Base-by-base conservation (phyloP, 2,888 invertebrate species). In the Pandemis heparana region DNA sequence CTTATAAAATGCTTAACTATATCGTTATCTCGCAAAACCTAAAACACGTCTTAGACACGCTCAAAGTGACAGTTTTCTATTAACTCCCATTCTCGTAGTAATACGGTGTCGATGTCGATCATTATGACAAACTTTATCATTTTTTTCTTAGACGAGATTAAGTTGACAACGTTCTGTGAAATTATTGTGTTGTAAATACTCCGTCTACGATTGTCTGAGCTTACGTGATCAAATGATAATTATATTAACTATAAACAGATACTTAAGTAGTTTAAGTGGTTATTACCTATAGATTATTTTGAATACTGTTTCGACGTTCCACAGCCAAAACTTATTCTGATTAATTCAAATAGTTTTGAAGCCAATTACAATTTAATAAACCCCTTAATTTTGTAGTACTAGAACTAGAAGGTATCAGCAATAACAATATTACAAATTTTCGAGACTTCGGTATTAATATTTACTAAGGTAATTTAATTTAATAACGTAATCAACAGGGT, bases 361-460 rank as follows among this genome's bases (percentile, higher is more conserved):
- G 53, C 56, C 56, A 56, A 56, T 23, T 23, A 53, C 16, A 9
- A 18, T 56, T 56, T 53, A 53, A 53, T 53, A 53, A 56, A 23
- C 23, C 56, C 56, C 10, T 56, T 12, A 18, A 23, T 56, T 18
- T 56, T 56, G 23, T 32, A 56, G 56, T 56, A 23, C 23, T 56
- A 56, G 12, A 56, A 56, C 23, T 56, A 12, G 23, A 23, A 56
- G 16, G 56, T 23, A 23, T 18, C 10, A 23, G 23, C 23, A 56
- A 10, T 23, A 56, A 56, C 12, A 56, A 23, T 23, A 56, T 18
- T 56, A 23, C 10, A 12, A 12, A 10, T 23, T 23, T 23, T 12
- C 10, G 56, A 56, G 1, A 56, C 5, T 16, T 5, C 12, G 51
- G 4, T 56, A 23, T 23, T 23, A 56, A 23, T 56, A 56, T 56